A percentile compares a stretch with the other conserved stretches of the same genome.
Conservation (phyloP, 2,113 vertebrate species). For the Lontra canadensis region DNA sequence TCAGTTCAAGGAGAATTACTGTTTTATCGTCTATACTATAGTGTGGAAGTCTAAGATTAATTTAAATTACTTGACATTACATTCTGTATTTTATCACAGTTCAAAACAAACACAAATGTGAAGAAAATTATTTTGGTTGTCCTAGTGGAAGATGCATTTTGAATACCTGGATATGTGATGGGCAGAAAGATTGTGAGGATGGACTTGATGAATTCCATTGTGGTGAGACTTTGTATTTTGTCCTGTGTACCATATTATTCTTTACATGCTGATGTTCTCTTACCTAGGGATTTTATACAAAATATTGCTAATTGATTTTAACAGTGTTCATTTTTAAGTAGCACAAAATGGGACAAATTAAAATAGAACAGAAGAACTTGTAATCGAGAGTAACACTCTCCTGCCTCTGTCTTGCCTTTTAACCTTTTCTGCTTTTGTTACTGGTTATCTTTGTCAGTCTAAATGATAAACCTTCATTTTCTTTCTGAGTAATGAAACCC, state of each 20-base stretch:
- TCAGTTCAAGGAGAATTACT: background rate
- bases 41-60: background rate
- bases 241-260: background rate
- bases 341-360: background rate
- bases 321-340: background rate
- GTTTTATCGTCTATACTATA: background rate
- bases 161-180: conserved; percentile 97
- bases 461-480: background rate
- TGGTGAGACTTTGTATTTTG: conserved; percentile 85
- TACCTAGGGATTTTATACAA: background rate
- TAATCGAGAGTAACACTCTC: background rate
- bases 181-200: conserved; percentile 98
- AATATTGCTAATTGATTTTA: background rate
- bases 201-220: conserved; percentile 97
- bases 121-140: conserved; percentile 98
- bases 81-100: conserved; percentile 89
- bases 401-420: background rate
- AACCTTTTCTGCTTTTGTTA: background rate
- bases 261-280: background rate
- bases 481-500: background rate
- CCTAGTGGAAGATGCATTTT: conserved; percentile 99
- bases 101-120: conserved; percentile 94
- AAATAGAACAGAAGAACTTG: background rate
- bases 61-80: conserved; percentile 75
- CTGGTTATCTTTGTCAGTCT: background rate